Evolutionary conservation across 2,113 vertebrate species (phyloP).

Genomic region (Lasiurus cinereus): DNA sequence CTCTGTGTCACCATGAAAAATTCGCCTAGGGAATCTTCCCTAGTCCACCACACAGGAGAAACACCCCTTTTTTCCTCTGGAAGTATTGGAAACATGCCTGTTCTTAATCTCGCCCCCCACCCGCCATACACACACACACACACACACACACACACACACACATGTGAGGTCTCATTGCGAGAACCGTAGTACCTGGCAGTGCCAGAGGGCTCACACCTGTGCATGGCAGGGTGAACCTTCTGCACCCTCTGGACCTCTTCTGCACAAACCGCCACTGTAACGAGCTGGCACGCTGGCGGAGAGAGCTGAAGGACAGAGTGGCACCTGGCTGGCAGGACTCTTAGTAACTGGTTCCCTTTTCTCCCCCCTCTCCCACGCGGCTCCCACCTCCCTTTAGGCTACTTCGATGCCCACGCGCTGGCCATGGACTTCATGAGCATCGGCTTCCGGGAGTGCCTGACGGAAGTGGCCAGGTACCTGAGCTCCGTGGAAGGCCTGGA

Average conservation of each 20-base stretch:
- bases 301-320: not conserved
- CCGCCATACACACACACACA: not conserved
- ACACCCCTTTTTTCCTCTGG: slow-evolving; percentile 42
- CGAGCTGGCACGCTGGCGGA: not conserved
- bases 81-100: slow-evolving; percentile 61
- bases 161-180: too few species aligned
- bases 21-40: slow-evolving; percentile 77
- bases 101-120: slow-evolving; percentile 44
- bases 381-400: slow-evolving; percentile 82
- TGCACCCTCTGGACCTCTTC: not conserved
- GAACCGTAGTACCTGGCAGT: slow-evolving; percentile 65
- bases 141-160: too few species aligned
- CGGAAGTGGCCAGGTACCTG: slow-evolving; percentile 94
- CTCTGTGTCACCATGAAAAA: slow-evolving; percentile 65
- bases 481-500: slow-evolving; percentile 94
- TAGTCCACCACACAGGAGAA: slow-evolving; percentile 58
- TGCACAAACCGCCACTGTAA: not conserved
- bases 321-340: not conserved
- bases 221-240: slow-evolving; percentile 61
- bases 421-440: slow-evolving; percentile 99
- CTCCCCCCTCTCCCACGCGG: not conserved
- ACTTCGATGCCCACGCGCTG: slow-evolving; percentile 93
- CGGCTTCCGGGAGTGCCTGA: slow-evolving; percentile 96
- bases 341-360: not conserved
- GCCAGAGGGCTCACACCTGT: slow-evolving; percentile 58